A percentile compares a stretch with the other conserved stretches of the same genome.
Conservation (phyloP, 2,113 vertebrate genomes). For the Phalacrocorax brasilianus region DNA sequence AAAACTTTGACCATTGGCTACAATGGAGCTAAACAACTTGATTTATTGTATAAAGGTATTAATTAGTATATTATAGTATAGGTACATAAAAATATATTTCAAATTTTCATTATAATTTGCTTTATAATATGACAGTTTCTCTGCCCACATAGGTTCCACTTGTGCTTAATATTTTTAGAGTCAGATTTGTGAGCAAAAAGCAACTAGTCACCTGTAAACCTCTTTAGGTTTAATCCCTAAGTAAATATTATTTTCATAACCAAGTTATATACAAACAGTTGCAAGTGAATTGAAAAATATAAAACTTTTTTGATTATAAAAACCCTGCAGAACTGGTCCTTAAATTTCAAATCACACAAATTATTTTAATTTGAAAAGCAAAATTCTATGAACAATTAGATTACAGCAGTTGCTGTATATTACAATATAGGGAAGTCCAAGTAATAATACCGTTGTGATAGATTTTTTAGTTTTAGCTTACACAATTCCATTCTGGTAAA, state of each 20-base stretch:
- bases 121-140: not conserved
- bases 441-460: not conserved
- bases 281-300: not conserved
- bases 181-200: not conserved
- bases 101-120: not conserved
- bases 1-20: not conserved
- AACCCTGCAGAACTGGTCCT: not conserved
- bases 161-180: not conserved
- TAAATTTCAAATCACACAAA: not conserved
- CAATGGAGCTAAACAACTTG: not conserved
- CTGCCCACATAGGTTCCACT: not conserved
- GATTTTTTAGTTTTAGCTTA: not conserved
- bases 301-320: not conserved
- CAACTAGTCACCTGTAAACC: not conserved
- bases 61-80: not conserved
- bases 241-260: not conserved
- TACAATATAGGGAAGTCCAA: not conserved
- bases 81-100: not conserved
- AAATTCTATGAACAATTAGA: not conserved
- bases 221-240: not conserved
- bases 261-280: not conserved
- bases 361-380: not conserved
- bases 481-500: not conserved
- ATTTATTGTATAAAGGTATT: not conserved
- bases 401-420: not conserved